Base-by-base conservation (phyloP, 30 jellyfish, hydroid and myxozoan genomes). In the Pelagia noctiluca region DNA sequence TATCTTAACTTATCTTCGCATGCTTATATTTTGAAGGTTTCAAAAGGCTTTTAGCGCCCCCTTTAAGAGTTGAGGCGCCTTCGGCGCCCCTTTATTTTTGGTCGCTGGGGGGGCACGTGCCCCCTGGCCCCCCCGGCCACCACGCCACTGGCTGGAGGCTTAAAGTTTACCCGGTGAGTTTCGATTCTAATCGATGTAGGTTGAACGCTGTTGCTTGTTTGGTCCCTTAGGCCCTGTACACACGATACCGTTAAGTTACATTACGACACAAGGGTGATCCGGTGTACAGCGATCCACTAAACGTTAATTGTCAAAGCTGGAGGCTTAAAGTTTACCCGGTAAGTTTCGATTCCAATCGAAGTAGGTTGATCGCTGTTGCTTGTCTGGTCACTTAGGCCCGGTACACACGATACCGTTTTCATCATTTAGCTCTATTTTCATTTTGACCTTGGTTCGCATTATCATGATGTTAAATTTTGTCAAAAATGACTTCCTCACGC, bases 261-360 rank as follows among this genome's bases (percentile, higher is more conserved):
- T 38, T 72, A 38, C 71, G 97, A 24, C 92, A 82, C 35, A 89
- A 82, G 82, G 97, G 97, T 1, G 97, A 89, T 34, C 97, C 97
- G 0, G 97, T 89, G 16, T 89, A 89, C 75, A 81, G 95, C 57
- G 88, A 75, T 28, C 95, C 97, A 13, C 54, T 89, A 8, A 89
- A 75, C 35, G 86, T 89, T 4, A 81, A 75, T 66, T 95, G 97
- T 22, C 50, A 81, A 30, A 89, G 95, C 53, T 89, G 97, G 97
- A 75, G 97, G 37, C 79, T 89, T 46, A 89, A 89, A 82, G 97
- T 89, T 23, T 89, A 89, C 71, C 97, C 97, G 26, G 97, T 89
- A 35, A 26, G 97, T 66, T n/a, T n/a, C n/a, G n/a, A n/a, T n/a
- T n/a, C n/a, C n/a, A n/a, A 8, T 42, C 16, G 57, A 42, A 5